These are phyloP conservation scores for Stenopsyche tienmushanensis DNA, from an alignment of 1,140 invertebrate genomes.

Conservation along the genomic window DNA sequence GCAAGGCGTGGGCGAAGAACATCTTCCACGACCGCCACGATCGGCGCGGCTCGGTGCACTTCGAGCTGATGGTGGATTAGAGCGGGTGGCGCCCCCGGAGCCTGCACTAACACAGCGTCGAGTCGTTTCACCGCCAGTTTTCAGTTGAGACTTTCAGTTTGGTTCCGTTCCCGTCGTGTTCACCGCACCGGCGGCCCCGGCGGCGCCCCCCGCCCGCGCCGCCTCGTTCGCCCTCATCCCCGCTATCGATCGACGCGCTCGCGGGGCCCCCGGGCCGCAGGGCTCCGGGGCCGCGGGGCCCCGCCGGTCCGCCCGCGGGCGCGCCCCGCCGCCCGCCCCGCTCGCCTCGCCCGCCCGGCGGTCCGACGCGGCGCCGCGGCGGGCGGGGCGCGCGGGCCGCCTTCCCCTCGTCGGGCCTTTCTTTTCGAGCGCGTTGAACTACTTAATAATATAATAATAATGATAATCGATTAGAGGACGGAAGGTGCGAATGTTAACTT, in stretches of 20 bases:
- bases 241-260: not conserved
- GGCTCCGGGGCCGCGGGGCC: constrained; percentile 19
- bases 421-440: too few relatives aligned
- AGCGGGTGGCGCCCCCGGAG: constrained; percentile 10
- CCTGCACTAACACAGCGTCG: constrained; percentile 4
- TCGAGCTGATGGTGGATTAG: constrained; percentile 93
- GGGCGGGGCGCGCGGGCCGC: constrained; percentile 24
- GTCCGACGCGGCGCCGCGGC: constrained; percentile 15
- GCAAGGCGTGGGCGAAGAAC: constrained; percentile 94
- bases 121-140: constrained; percentile 16
- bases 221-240: too few relatives aligned
- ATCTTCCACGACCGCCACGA: constrained; percentile 85
- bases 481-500: constrained; percentile 33
- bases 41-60: constrained; percentile 89
- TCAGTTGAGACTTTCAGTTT: constrained; percentile 34
- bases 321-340: not conserved
- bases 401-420: constrained; percentile 41
- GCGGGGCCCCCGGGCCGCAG: constrained; percentile 1
- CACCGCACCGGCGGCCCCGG: constrained; percentile 16
- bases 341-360: constrained; percentile 35
- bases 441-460: constrained; percentile 38
- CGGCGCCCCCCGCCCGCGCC: constrained; percentile 8
- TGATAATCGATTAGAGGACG: constrained; percentile 38
- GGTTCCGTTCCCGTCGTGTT: constrained; percentile 5
- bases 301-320: constrained; percentile 22